Percentiles rank a stretch among this genome's conserved stretches.
Conservation (phyloP, 2,888 invertebrate genomes). For the Stratiomys singularior region DNA sequence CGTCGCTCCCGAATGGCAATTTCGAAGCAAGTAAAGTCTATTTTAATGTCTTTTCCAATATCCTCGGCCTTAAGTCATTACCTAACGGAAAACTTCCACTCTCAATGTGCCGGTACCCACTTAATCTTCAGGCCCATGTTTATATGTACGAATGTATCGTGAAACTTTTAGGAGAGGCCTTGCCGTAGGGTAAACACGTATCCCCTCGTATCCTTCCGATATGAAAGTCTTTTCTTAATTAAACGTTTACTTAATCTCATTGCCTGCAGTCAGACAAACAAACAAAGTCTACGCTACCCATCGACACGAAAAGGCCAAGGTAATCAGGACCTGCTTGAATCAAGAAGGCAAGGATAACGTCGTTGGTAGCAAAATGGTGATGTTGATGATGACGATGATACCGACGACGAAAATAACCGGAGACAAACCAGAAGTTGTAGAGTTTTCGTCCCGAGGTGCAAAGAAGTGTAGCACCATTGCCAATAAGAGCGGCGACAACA, state of each 20-base stretch:
- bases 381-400: neutral
- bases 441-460: neutral
- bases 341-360: neutral
- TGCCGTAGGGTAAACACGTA: constrained; percentile 39
- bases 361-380: too few relatives aligned
- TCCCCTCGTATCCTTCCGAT: constrained; percentile 16
- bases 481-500: neutral
- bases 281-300: neutral
- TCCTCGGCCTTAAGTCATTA: constrained; percentile 28
- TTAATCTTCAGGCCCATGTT: constrained; percentile 20
- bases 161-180: constrained; percentile 10
- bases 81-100: neutral
- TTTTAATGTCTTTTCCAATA: constrained; percentile 42
- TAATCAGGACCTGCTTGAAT: constrained; percentile 3
- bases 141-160: neutral
- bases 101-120: constrained; percentile 17
- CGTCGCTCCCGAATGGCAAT: neutral
- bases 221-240: constrained; percentile 29
- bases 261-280: constrained; percentile 33
- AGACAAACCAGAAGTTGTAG: neutral
- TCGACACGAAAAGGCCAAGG: constrained; percentile 24
- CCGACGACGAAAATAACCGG: neutral
- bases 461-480: neutral
- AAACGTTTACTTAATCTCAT: constrained; percentile 45
- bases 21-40: neutral